Conservation (phyloP, 1,140 invertebrate genomes). For the Pogonomyrmex barbatus region DNA sequence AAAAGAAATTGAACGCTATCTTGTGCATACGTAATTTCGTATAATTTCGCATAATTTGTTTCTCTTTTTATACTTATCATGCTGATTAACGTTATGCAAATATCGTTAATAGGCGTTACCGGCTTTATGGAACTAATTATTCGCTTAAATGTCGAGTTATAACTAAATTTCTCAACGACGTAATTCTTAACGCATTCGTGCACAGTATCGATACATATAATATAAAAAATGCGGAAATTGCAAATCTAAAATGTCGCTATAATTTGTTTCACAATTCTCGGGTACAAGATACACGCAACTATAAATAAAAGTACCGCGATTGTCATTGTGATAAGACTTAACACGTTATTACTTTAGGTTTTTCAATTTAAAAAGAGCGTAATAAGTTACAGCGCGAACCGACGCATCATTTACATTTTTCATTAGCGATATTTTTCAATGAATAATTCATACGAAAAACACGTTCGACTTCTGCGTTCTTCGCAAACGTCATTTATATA, state of each 20-base stretch:
- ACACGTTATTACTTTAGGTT: not conserved
- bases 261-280: not conserved
- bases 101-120: not conserved
- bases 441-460: not conserved
- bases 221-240: not conserved
- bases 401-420: not conserved
- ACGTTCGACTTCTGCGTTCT: not conserved
- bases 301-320: constrained; percentile 38
- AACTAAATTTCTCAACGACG: not conserved
- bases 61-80: not conserved
- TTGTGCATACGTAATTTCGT: not conserved
- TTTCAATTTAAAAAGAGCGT: constrained; percentile 5
- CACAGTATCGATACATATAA: not conserved
- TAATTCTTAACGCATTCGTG: not conserved
- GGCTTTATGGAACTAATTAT: not conserved
- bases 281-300: not conserved
- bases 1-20: not conserved
- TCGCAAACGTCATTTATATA: not conserved
- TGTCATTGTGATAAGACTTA: constrained; percentile 26
- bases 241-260: not conserved
- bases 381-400: not conserved
- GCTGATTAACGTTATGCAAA: not conserved
- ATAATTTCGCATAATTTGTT: not conserved
- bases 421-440: not conserved
- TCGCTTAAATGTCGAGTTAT: not conserved